Base-by-base conservation (phyloP, 2,888 invertebrate genomes). In the Drosophila emarginata region DNA sequence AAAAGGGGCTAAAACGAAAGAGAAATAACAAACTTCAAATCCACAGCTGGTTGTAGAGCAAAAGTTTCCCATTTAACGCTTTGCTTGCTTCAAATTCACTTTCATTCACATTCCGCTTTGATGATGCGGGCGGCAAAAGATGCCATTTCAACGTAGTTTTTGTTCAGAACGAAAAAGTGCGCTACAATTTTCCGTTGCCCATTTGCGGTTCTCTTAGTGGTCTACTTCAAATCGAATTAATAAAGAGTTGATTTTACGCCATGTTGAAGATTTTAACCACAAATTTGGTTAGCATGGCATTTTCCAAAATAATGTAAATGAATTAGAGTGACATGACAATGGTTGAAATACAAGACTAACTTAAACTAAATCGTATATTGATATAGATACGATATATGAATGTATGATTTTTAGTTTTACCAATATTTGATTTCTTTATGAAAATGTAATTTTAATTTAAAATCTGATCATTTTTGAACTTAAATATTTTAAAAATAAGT, bases 31-130 rank as follows among this genome's bases (percentile, higher is more conserved):
- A 73, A 73, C 50, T 66, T 54, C 2, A 67, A 71, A 54, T 71
- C 73, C 54, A 54, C 54, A 54, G 54, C 54, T 54, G 54, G 53
- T 45, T 45, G 4, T 15, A 54, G 39, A 60, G 61, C 56, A 45
- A 71, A 80, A 79, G 79, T 70, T 78, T 80, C 67, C 62, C 68
- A 78, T 80, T 79, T 75, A 75, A 78, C 80, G 80, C 70, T 66
- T 67, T 74, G 67, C 72, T 71, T 79, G 75, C 78, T 63, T 71
- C 68, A 67, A 80, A 80, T 80, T 80, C 78, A 75, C 78, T 78
- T 80, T 75, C 65, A 71, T 78, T 76, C 71, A 52, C 70, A 64
- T 72, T 63, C 75, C 69, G 69, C 72, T 74, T 74, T 72, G 70
- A 73, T 71, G 70, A 68, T 64, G 50, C 51, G 70, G 66, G 66